These are phyloP conservation scores for Drosophila melanica DNA, from an alignment of 1,140 invertebrate species.

Conservation along the genomic window DNA sequence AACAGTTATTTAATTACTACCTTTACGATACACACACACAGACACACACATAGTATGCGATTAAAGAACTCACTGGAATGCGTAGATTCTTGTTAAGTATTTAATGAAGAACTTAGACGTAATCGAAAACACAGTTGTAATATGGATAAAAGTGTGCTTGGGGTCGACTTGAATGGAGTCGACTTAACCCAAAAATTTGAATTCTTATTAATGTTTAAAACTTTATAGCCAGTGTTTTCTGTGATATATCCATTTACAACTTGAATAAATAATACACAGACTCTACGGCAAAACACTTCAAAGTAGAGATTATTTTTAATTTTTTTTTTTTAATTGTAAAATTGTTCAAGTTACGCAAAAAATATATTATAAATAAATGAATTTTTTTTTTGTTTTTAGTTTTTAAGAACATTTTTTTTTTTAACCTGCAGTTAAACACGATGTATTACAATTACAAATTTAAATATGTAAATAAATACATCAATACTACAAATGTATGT, in stretches of 20 bases:
- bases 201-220: neutral
- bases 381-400: too few relatives aligned
- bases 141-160: conserved; percentile 17
- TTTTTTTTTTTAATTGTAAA: too few relatives aligned
- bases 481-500: conserved; percentile 2
- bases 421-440: conserved; percentile 8
- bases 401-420: neutral
- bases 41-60: neutral
- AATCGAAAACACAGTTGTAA: conserved; percentile 20
- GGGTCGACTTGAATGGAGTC: neutral
- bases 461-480: conserved; percentile 1
- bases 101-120: neutral
- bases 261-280: conserved; percentile 10
- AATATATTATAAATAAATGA: too few relatives aligned
- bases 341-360: too few relatives aligned
- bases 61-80: neutral
- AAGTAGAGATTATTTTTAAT: too few relatives aligned
- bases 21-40: conserved; percentile 4
- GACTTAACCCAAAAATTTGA: neutral
- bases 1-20: conserved; percentile 28
- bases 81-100: neutral
- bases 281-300: neutral
- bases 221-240: conserved; percentile 58
- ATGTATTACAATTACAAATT: neutral
- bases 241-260: conserved; percentile 65